These are phyloP conservation scores for Chrysemys picta DNA, from an alignment of 2,113 vertebrate species.

Conservation along the genomic window DNA sequence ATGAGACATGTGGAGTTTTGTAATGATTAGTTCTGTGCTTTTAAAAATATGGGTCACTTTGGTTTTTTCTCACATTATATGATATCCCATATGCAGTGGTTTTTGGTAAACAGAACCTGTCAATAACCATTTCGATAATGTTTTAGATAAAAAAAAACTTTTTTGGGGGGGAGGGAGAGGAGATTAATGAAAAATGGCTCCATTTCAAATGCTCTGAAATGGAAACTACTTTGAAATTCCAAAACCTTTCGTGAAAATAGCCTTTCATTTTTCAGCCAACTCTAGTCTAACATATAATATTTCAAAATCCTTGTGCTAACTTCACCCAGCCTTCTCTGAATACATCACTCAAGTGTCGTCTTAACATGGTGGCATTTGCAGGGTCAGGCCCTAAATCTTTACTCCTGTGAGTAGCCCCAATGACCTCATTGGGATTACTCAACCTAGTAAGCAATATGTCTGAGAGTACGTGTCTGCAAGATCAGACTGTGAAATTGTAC, in stretches of 20 bases:
- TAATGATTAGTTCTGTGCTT: background rate
- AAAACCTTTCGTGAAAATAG: background rate
- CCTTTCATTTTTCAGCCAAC: background rate
- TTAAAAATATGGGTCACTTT: background rate
- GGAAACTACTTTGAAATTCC: background rate
- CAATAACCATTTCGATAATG: rapidly evolving
- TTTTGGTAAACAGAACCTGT: background rate
- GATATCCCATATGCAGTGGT: background rate
- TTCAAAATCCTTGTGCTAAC: background rate
- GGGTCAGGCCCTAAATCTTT: background rate
- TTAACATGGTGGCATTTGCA: background rate
- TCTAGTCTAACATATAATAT: background rate
- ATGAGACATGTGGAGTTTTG: background rate
- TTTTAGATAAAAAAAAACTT: background rate
- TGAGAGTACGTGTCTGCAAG: background rate
- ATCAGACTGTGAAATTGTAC: background rate
- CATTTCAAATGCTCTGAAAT: background rate
- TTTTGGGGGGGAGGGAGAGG: background rate
- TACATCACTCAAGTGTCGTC: background rate
- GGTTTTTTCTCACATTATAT: background rate
- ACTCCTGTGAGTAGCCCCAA: background rate
- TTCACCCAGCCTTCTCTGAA: background rate
- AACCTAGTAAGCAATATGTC: background rate
- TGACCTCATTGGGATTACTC: background rate
- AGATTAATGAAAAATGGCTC: background rate